phyloP scores from a whole-genome alignment of 2,888 invertebrate genomes.

The Monochamus alternatus region DNA sequence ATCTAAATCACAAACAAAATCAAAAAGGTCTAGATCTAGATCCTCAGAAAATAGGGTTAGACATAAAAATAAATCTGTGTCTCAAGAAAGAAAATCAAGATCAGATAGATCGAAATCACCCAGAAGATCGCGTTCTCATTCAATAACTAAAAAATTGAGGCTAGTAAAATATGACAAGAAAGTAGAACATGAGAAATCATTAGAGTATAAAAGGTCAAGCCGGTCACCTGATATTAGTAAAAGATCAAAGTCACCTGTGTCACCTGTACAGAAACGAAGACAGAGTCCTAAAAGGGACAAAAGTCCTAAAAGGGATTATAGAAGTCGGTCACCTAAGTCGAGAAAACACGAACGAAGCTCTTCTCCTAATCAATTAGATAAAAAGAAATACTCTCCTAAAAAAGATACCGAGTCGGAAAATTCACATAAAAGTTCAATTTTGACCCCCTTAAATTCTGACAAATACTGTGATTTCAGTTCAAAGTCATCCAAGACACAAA shows the following conservation, averaged over 20 bases:
- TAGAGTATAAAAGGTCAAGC: constrained; percentile 5
- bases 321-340: constrained; percentile 17
- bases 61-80: constrained; percentile 44
- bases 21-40: constrained; percentile 32
- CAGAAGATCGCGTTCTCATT: constrained; percentile 39
- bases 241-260: constrained; percentile 26
- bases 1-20: constrained; percentile 28
- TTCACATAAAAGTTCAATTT: constrained; percentile 34
- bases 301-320: constrained; percentile 5
- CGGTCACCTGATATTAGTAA: constrained; percentile 17
- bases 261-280: constrained; percentile 23
- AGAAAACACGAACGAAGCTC: constrained; percentile 11
- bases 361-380: constrained; percentile 23
- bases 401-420: constrained; percentile 26
- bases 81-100: constrained; percentile 35
- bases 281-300: constrained; percentile 17
- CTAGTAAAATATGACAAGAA: constrained; percentile 54
- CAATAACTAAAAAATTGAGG: constrained; percentile 48
- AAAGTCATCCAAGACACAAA: not conserved
- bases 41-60: constrained; percentile 30
- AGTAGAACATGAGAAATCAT: constrained; percentile 10
- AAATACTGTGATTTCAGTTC: constrained; percentile 18
- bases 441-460: constrained; percentile 37
- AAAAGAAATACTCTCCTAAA: constrained; percentile 15
- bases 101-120: constrained; percentile 19